Conservation (phyloP, 2,888 invertebrate species). For the Syritta pipiens region DNA sequence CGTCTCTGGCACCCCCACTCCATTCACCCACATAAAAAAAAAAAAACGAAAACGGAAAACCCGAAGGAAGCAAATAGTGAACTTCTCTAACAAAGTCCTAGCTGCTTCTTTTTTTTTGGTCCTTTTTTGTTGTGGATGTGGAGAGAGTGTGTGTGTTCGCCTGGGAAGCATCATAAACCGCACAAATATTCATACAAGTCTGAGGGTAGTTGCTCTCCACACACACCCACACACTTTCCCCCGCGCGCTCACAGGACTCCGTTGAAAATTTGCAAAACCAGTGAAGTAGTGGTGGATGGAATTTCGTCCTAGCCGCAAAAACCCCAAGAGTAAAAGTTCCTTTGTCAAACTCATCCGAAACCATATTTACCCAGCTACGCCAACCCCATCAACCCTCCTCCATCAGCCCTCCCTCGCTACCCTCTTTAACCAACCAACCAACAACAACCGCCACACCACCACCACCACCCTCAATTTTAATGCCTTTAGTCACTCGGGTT, state of each 20-base stretch:
- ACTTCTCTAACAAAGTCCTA: constrained; percentile 65
- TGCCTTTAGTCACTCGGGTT: constrained; percentile 60
- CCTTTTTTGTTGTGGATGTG: too few species aligned
- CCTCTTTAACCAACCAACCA: constrained; percentile 8
- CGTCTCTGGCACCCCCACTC: background rate
- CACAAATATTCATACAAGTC: constrained; percentile 65
- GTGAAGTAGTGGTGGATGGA: constrained; percentile 33
- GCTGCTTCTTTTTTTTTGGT: too few species aligned
- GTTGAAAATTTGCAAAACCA: constrained; percentile 47
- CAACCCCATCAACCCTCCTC: constrained; percentile 9
- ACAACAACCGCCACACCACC: constrained; percentile 28
- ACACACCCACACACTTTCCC: constrained; percentile 13
- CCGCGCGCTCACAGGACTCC: background rate
- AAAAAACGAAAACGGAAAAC: constrained; percentile 31
- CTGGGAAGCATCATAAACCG: constrained; percentile 50
- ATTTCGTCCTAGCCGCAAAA: constrained; percentile 63
- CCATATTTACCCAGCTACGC: constrained; percentile 65
- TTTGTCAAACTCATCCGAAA: constrained; percentile 69
- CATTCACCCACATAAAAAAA: background rate
- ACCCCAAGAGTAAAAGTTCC: constrained; percentile 69
- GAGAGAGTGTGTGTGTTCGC: background rate
- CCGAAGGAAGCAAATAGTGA: constrained; percentile 60
- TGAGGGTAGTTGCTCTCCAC: background rate
- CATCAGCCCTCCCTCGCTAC: background rate
- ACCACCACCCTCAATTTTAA: constrained; percentile 46